These are phyloP conservation scores for Drosophila elegans DNA, from an alignment of 1,140 invertebrate species.

Conservation along the genomic window DNA sequence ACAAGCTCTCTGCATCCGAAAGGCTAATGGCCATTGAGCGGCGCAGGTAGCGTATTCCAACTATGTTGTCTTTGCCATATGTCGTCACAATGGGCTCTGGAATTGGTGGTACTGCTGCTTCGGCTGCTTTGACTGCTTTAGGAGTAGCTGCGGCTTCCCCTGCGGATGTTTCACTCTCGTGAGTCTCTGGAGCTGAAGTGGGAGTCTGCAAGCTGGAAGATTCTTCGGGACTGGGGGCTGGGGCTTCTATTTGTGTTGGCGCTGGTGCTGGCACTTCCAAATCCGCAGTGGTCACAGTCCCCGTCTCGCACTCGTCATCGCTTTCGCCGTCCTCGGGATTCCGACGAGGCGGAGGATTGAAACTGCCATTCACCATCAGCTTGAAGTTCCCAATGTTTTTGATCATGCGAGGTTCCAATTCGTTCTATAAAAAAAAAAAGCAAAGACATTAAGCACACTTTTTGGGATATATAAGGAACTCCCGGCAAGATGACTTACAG, in stretches of 20 bases:
- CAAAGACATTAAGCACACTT: not conserved
- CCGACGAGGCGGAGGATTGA: constrained; percentile 48
- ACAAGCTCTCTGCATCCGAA: constrained; percentile 47
- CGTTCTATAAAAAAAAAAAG: constrained; percentile 42
- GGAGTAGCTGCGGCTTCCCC: not conserved
- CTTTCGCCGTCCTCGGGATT: constrained; percentile 38
- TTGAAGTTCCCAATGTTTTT: constrained; percentile 70
- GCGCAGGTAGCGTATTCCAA: constrained; percentile 56
- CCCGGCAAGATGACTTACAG: constrained; percentile 27
- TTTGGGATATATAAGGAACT: too few species aligned
- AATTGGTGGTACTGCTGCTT: not conserved
- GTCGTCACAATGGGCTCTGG: constrained; percentile 64
- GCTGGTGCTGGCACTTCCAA: constrained; percentile 19
- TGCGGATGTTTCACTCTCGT: constrained; percentile 1
- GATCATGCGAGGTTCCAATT: constrained; percentile 68
- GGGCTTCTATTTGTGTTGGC: not conserved
- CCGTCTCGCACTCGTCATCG: constrained; percentile 58
- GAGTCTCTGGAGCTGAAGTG: not conserved
- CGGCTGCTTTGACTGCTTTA: not conserved
- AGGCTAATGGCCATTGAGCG: constrained; percentile 66
- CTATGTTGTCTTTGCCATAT: constrained; percentile 59
- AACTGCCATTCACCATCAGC: constrained; percentile 68
- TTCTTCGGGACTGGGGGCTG: constrained; percentile 1
- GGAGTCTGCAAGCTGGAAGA: not conserved
- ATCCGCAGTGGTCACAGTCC: constrained; percentile 18